Percentiles rank a stretch among this genome's conserved stretches.
Evolutionary conservation across 2,113 vertebrate genomes (phyloP).

Genomic region (Emydocephalus ijimae): DNA sequence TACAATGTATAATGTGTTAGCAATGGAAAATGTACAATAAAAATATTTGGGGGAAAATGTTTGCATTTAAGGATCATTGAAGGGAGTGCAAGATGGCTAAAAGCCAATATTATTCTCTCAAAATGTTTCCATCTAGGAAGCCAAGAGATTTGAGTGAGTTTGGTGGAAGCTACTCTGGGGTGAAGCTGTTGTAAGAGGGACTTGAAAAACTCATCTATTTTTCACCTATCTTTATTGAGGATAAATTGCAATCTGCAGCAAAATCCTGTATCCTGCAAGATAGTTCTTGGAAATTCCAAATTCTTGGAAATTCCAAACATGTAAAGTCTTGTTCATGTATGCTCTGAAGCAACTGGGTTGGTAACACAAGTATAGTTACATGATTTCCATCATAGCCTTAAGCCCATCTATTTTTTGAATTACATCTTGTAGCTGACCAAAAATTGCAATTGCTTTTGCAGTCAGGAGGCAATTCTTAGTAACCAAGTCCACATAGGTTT

Average conservation of each 20-base stretch:
- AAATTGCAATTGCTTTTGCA: not conserved
- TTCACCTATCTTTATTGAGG: not conserved
- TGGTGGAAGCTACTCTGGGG: not conserved
- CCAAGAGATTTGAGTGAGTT: not conserved
- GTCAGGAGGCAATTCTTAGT: not conserved
- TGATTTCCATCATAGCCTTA: not conserved
- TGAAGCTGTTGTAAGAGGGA: not conserved
- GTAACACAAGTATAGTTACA: not conserved
- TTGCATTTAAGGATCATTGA: not conserved
- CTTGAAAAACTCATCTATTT: not conserved
- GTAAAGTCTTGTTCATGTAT: not conserved
- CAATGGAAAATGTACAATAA: too few species aligned
- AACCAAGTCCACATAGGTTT: not conserved
- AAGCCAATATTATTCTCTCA: not conserved
- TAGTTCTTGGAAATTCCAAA: too few species aligned
- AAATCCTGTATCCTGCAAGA: too few species aligned
- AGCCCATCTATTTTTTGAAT: not conserved
- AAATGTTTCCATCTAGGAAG: not conserved
- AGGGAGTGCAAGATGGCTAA: not conserved
- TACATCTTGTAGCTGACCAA: not conserved
- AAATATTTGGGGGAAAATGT: too few species aligned
- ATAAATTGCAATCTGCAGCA: too few species aligned
- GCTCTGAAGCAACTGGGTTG: not conserved
- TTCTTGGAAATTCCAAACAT: too few species aligned
- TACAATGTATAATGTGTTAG: too few species aligned